Evolutionary conservation across 2,113 vertebrate species (phyloP).

Genomic region (Dipodomys stephensi): DNA sequence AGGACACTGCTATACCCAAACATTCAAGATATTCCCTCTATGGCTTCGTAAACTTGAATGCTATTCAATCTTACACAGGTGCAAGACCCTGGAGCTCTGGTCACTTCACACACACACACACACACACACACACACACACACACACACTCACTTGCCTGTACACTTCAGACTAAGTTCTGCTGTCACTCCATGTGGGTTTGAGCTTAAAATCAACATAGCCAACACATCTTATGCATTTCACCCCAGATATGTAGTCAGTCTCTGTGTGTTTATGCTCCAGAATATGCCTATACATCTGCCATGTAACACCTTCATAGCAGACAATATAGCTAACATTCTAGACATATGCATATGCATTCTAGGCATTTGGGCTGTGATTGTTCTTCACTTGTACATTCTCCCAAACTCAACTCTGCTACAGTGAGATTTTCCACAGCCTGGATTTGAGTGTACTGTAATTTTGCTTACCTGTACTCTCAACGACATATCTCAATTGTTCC

Average conservation of each 20-base stretch:
- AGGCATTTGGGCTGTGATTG: neutral
- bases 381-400: neutral
- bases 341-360: neutral
- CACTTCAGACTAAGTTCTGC: neutral
- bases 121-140: neutral
- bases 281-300: neutral
- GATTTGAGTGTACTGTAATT: neutral
- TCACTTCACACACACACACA: neutral
- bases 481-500: neutral
- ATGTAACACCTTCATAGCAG: neutral
- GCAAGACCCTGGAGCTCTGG: neutral
- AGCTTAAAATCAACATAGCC: neutral
- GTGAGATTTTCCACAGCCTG: rapidly evolving
- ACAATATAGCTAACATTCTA: neutral
- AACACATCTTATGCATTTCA: neutral
- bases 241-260: neutral
- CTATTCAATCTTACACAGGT: rapidly evolving
- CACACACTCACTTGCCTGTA: too few relatives aligned
- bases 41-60: neutral
- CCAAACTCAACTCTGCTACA: neutral
- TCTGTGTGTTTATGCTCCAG: neutral
- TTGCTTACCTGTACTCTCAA: neutral
- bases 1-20: neutral
- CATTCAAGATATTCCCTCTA: neutral
- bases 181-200: neutral